Evolutionary conservation across 2,113 vertebrate genomes (phyloP), one percentile per base, ranked within the genome.

Genomic region (Spheniscus mendiculus): DNA sequence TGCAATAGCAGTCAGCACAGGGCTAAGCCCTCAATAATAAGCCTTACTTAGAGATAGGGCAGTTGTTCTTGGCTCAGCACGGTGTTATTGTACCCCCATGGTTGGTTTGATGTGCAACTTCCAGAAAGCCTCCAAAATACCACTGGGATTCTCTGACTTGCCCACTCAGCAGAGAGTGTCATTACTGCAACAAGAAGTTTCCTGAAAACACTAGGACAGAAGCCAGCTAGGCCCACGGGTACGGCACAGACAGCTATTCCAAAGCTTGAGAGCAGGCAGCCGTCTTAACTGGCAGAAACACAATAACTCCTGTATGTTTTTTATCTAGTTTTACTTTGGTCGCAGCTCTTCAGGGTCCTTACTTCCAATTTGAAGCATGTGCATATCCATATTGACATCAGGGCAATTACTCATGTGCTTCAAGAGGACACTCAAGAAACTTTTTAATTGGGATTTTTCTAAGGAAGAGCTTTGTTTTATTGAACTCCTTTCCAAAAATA

Each of bases 361-460:
- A 83, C 72, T 80, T 82, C 53, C 58, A 83, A 9, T 76, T 2
- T 93, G 78, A 96, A 85, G 49, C 30, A 38, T 61, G 32, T 56
- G 53, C 55, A 40, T 85, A 91, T 79, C 40, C 53, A 49, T 79
- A 83, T 26, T 93, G 87, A 94, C 73, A 83, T 44, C 17, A 58
- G 81, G 56, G 62, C 80, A 85, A 91, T 87, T 96, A 69, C 27
- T 94, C 53, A 61, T 40, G 6, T 82, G 53, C 89, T 96, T 94
- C 73, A 95, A 84, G 76, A 59, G 32, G 65, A 83, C 83, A 30
- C 27, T 95, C 63, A 89, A 85, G 58, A 93, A 94, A 93, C n/a
- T 34, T 96, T 77, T 79, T 73, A 92, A 91, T 62, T 93, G 81
- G 40, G 12, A 45, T 79, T 93, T 93, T 96, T 83, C 36, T 73